Base-by-base conservation (phyloP, 2,797 vertebrate species). In the Eurystomus glaucurus region DNA sequence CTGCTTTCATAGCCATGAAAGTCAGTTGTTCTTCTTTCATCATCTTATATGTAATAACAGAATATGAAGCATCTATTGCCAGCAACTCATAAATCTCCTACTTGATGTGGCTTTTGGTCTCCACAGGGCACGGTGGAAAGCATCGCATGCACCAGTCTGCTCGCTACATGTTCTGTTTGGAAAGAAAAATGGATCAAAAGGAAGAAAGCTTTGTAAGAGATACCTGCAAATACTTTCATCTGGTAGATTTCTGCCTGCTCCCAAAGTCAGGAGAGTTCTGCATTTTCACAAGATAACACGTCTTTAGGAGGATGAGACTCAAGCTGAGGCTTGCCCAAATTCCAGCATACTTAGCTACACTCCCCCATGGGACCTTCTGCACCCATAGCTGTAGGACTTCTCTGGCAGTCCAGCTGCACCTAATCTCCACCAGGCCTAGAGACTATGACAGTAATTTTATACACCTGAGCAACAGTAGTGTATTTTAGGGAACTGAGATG, bases 101-200 rank as follows among this genome's bases (percentile, higher is more conserved):
- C 86, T 97, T 97, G 93, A 96, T 97, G 97, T 94, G 95, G 96
- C 91, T 97, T 97, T 75, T 54, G 69, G 88, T 94, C 92, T 96
- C 92, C 90, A 96, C 94, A 91, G 78, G 86, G 90, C 78, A 94
- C 60, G 58, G 75, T 68, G 81, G 71, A 96, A 95, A 97, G 81
- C 58, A 92, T 81, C 26, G 0, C 65, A 55, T 68, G 78, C 68
- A 71, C 52, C 71, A 54, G 41, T 91, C 33, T 96, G 88, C 68
- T 97, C 91, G 69, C 75, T 96, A 72, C 81, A 37, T 48, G 52
- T 91, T 90, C 79, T 35, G 8, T 41, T 90, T 93, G 75, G 71
- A 93, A 89, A 92, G 78, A 91, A 93, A 95, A 95, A 85, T 35
- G 93, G 93, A 95, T 96, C 96, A 97, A 97, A 97, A 95, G 72